phyloP scores from a whole-genome alignment of 2,113 vertebrate species.

The Raja brachyura region DNA sequence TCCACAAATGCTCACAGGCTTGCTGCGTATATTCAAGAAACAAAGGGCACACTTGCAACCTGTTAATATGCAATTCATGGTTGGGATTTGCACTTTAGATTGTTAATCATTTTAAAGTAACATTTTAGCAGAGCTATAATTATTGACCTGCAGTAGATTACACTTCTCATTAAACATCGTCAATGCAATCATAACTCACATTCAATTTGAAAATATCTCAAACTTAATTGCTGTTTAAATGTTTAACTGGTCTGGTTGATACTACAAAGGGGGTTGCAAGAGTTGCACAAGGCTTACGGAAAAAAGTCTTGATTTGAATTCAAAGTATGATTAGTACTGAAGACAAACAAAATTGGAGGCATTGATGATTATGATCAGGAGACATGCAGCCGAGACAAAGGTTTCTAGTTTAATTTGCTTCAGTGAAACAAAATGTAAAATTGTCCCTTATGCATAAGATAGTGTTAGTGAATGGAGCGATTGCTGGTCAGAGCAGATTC shows the following conservation, averaged over 20 bases:
- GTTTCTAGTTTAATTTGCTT: no score
- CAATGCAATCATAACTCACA: not conserved
- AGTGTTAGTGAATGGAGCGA: no score
- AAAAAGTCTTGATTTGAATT: not conserved
- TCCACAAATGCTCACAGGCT: no score
- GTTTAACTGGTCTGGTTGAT: not conserved
- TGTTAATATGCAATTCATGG: conserved; percentile 12
- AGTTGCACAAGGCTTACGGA: no score
- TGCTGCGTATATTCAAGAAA: not conserved
- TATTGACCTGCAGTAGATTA: not conserved
- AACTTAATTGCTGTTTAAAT: not conserved
- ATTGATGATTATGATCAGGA: not conserved
- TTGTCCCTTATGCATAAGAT: no score
- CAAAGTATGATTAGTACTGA: not conserved
- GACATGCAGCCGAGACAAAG: not conserved
- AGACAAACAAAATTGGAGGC: not conserved
- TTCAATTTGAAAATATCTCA: not conserved
- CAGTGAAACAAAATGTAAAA: no score
- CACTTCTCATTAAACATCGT: not conserved
- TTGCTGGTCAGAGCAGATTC: no score
- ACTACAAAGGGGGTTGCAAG: not conserved
- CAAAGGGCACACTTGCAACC: conserved; percentile 4
- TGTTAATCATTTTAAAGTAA: not conserved
- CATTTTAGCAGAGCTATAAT: conserved; percentile 12
- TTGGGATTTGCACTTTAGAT: not conserved